Conservation (phyloP, 2,888 invertebrate genomes). For the Chydorus sphaericus region DNA sequence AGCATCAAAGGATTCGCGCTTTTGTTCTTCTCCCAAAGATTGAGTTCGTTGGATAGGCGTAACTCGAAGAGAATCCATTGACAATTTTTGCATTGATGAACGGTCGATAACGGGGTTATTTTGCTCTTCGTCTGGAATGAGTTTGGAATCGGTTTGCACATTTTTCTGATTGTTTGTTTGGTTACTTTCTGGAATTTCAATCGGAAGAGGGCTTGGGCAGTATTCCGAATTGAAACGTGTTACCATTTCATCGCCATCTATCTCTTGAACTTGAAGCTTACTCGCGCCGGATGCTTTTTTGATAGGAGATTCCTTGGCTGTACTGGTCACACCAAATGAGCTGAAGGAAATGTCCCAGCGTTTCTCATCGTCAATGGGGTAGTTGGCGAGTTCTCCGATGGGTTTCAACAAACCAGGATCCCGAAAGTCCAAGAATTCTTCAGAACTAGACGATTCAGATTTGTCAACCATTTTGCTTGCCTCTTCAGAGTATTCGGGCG, state of each 20-base stretch:
- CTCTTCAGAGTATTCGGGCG: conserved; percentile 4
- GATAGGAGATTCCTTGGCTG: neutral
- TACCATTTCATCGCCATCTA: neutral
- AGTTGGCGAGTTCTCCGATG: neutral
- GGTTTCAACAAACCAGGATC: neutral
- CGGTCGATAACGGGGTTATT: too few relatives aligned
- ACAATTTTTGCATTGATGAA: too few relatives aligned
- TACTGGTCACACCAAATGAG: neutral
- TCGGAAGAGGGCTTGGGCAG: neutral
- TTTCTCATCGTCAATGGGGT: neutral
- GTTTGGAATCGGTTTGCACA: too few relatives aligned
- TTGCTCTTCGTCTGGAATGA: too few relatives aligned
- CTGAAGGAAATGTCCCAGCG: neutral
- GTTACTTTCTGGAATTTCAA: too few relatives aligned
- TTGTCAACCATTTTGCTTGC: neutral
- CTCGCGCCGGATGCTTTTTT: neutral
- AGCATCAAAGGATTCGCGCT: too few relatives aligned
- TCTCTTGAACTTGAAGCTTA: neutral
- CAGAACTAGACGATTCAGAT: neutral
- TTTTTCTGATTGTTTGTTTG: too few relatives aligned
- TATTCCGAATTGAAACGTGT: conserved; percentile 1
- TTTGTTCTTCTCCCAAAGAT: too few relatives aligned
- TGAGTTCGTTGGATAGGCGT: too few relatives aligned
- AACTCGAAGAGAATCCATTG: too few relatives aligned
- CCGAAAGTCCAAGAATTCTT: conserved; percentile 2